phyloP scores from a whole-genome alignment of 2,888 invertebrate genomes.

The Stratiomys singularior region DNA sequence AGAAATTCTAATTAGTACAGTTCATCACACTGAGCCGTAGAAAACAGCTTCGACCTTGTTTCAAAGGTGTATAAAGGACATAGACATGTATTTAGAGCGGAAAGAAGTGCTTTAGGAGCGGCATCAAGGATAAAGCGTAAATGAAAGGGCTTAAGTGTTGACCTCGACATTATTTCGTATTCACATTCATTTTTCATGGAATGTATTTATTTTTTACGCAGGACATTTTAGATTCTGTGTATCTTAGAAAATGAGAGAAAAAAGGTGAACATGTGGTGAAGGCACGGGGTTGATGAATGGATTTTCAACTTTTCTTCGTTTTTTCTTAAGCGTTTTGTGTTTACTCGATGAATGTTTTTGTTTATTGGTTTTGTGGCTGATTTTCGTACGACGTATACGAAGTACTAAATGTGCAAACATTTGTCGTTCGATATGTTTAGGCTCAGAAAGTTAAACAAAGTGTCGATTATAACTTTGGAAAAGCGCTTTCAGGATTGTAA shows the following conservation, averaged over 20 bases:
- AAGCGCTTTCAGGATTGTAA: too few species aligned
- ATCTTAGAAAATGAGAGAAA: background rate
- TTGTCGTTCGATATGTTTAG: too few species aligned
- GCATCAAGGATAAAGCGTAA: background rate
- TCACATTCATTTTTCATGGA: background rate
- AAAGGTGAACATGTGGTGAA: too few species aligned
- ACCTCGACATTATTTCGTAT: slow-evolving; percentile 31
- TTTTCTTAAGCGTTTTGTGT: too few species aligned
- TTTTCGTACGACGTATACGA: too few species aligned
- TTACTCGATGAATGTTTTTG: too few species aligned
- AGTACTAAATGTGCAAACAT: too few species aligned
- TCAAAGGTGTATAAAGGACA: slow-evolving; percentile 18
- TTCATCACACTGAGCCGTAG: background rate
- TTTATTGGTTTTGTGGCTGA: too few species aligned
- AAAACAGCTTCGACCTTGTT: background rate
- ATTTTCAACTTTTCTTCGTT: too few species aligned
- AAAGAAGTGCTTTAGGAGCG: slow-evolving; percentile 12
- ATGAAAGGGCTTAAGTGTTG: slow-evolving; percentile 21
- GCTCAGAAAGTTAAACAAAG: too few species aligned
- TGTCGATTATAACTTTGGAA: too few species aligned
- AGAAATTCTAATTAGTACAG: slow-evolving; percentile 30
- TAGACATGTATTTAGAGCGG: slow-evolving; percentile 5
- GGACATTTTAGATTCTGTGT: background rate
- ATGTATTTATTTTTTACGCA: background rate
- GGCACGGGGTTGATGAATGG: too few species aligned